A percentile compares a stretch with the other conserved stretches of the same genome.
Conservation (phyloP, 2,113 vertebrate species). For the Columba janthina region DNA sequence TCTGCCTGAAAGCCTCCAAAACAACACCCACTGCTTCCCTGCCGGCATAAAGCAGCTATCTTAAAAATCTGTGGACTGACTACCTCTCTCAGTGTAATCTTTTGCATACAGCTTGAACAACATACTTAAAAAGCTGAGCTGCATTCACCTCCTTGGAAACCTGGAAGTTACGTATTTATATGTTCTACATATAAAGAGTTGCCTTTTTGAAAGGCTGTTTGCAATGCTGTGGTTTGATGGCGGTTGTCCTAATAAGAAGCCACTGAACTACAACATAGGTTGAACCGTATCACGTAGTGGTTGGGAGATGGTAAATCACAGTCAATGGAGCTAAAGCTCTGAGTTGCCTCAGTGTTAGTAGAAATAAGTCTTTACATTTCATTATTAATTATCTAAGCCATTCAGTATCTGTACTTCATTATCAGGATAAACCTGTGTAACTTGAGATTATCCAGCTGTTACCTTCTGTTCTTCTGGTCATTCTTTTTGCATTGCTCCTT, state of each 20-base stretch:
- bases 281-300: background rate
- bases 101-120: background rate
- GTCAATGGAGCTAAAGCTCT: background rate
- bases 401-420: background rate
- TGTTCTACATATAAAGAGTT: background rate
- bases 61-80: background rate
- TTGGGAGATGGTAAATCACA: background rate
- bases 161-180: background rate
- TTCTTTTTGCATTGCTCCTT: background rate
- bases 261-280: background rate
- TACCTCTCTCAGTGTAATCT: background rate
- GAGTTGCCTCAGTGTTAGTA: background rate
- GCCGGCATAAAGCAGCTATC: background rate
- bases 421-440: background rate
- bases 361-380: background rate
- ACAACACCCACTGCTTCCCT: background rate
- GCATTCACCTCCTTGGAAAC: background rate
- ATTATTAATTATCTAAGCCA: background rate
- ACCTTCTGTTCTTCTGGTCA: background rate
- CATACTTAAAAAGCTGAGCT: background rate
- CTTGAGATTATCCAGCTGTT: background rate
- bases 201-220: background rate
- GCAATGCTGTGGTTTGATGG: background rate
- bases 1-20: background rate
- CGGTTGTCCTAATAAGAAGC: background rate